These are phyloP conservation scores for Rotaria magnacalcarata DNA, from an alignment of 2,888 invertebrate genomes.

Conservation along the genomic window DNA sequence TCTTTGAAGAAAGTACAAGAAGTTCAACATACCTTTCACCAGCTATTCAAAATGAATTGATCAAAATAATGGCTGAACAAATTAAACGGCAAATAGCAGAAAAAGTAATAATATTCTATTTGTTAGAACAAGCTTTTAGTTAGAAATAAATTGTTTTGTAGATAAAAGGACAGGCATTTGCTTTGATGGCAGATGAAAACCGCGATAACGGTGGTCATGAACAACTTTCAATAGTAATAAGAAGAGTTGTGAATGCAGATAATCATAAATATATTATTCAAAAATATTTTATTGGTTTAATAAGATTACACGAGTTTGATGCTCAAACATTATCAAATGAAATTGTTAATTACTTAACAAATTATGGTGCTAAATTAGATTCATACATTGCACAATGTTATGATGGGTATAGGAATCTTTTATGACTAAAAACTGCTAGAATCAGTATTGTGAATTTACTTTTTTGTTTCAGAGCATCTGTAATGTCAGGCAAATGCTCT, in stretches of 20 bases:
- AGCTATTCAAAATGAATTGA: not conserved
- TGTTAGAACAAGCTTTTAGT: not conserved
- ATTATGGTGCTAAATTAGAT: no score
- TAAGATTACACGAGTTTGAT: not conserved
- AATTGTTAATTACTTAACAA: not conserved
- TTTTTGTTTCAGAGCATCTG: no score
- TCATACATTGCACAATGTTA: no score
- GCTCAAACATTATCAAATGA: not conserved
- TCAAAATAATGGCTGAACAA: not conserved
- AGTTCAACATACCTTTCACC: not conserved
- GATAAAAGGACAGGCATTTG: not conserved
- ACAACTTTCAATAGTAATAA: not conserved
- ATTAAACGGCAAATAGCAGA: not conserved
- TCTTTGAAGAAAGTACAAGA: not conserved
- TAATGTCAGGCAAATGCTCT: no score
- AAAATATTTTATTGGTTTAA: not conserved
- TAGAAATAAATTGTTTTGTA: no score
- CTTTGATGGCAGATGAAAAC: no score
- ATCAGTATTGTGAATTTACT: no score
- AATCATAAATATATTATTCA: not conserved
- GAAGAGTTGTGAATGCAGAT: no score
- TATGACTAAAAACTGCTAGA: no score
- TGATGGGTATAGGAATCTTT: no score
- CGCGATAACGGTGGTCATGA: not conserved
- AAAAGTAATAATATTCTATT: not conserved